Percentiles rank a stretch among this genome's conserved stretches.
phyloP scores from a whole-genome alignment of 1,140 invertebrate species.

The Hylyphantes graminicola region DNA sequence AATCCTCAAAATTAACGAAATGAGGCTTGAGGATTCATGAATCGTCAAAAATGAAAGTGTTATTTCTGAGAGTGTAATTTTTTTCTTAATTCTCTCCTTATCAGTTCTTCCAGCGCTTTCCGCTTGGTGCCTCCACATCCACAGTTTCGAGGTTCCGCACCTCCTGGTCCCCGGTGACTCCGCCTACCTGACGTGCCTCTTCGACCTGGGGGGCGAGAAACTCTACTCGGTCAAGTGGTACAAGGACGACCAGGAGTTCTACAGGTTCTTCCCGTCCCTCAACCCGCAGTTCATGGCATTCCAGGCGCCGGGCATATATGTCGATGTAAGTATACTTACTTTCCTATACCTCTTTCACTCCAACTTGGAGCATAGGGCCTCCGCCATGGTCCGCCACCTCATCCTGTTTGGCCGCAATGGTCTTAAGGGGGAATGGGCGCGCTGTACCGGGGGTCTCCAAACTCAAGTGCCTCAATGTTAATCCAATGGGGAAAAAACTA shows the following conservation, averaged over 20 bases:
- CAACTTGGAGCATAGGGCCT: too few relatives aligned
- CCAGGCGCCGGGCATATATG: slow-evolving; percentile 46
- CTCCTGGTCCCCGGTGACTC: slow-evolving; percentile 41
- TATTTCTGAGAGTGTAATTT: too few relatives aligned
- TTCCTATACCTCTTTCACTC: too few relatives aligned
- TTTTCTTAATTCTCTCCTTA: not conserved
- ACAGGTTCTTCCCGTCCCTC: slow-evolving; percentile 76
- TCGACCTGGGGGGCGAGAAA: slow-evolving; percentile 66
- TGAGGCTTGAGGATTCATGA: too few relatives aligned
- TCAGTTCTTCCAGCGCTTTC: slow-evolving; percentile 29
- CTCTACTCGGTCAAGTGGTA: slow-evolving; percentile 69
- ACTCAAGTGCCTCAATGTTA: too few relatives aligned
- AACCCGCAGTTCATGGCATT: slow-evolving; percentile 55
- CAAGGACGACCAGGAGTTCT: slow-evolving; percentile 73
- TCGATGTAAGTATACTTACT: slow-evolving; percentile 57
- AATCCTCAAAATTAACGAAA: too few relatives aligned
- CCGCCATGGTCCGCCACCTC: too few relatives aligned
- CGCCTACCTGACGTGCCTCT: slow-evolving; percentile 64
- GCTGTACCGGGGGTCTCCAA: too few relatives aligned
- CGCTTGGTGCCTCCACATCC: slow-evolving; percentile 32
- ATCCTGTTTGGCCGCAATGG: too few relatives aligned
- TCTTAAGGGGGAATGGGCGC: too few relatives aligned
- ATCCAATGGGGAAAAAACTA: too few relatives aligned
- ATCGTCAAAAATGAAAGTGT: too few relatives aligned
- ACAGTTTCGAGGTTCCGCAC: slow-evolving; percentile 42